Conservation (phyloP, 2,113 vertebrate species). For the Cheirogaleus medius region DNA sequence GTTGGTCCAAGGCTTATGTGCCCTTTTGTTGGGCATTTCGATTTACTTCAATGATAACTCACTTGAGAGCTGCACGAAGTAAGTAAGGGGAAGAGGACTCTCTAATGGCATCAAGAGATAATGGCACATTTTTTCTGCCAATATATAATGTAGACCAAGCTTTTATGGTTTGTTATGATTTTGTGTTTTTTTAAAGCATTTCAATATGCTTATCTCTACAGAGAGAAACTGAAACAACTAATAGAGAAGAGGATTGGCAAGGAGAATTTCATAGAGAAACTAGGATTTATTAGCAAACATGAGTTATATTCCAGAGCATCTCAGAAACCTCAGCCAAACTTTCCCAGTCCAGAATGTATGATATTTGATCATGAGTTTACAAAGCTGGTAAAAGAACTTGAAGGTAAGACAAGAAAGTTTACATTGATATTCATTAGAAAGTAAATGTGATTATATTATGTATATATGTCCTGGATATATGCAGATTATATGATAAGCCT, state of each 20-base stretch:
- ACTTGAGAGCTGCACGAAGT: slow-evolving; percentile 97
- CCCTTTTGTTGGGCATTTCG: slow-evolving; percentile 95
- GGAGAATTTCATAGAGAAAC: slow-evolving; percentile 98
- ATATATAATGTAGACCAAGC: not conserved
- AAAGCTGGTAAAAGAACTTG: slow-evolving; percentile 96
- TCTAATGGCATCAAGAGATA: not conserved
- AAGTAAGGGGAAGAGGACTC: slow-evolving; percentile 70
- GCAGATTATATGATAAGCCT: not conserved
- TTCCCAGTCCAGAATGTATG: slow-evolving; percentile 95
- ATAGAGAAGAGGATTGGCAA: slow-evolving; percentile 99
- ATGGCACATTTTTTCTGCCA: not conserved
- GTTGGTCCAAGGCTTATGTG: slow-evolving; percentile 97
- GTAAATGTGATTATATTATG: not conserved
- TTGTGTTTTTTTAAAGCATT: not conserved
- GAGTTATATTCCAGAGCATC: slow-evolving; percentile 97
- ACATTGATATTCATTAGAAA: not conserved
- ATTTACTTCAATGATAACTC: slow-evolving; percentile 99
- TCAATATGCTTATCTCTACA: slow-evolving; percentile 71
- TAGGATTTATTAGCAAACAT: slow-evolving; percentile 97
- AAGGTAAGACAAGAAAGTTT: slow-evolving; percentile 87
- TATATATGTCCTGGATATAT: not conserved
- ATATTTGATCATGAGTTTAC: slow-evolving; percentile 99
- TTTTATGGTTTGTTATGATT: not conserved
- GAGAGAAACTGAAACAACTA: slow-evolving; percentile 98
- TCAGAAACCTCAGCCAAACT: slow-evolving; percentile 96